These are phyloP conservation scores for Molanna angustata DNA, from an alignment of 2,888 invertebrate genomes.

Conservation along the genomic window DNA sequence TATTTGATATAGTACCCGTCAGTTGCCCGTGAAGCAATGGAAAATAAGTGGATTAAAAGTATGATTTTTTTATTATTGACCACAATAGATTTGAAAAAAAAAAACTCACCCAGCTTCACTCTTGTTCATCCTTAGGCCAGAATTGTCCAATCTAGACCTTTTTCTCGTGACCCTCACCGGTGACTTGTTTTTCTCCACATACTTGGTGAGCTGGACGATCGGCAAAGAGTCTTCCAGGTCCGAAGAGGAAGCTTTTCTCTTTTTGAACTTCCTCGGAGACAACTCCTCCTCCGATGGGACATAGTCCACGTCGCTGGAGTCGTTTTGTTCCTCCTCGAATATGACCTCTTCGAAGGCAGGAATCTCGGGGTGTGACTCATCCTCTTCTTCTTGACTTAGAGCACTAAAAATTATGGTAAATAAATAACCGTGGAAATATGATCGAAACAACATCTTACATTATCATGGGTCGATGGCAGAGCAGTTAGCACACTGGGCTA, in stretches of 20 bases:
- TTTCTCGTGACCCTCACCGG: constrained; percentile 23
- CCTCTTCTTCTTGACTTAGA: constrained; percentile 2
- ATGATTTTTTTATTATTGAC: too few species aligned
- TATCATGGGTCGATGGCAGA: too few species aligned
- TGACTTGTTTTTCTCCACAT: constrained; percentile 2
- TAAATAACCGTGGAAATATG: background rate
- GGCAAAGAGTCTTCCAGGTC: constrained; percentile 17
- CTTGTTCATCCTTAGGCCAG: too few species aligned
- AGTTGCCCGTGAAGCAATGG: too few species aligned
- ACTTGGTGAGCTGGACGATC: constrained; percentile 15
- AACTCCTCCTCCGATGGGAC: constrained; percentile 11
- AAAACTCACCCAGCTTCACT: too few species aligned
- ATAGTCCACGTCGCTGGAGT: constrained; percentile 12
- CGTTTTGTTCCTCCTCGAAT: background rate
- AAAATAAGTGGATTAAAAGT: too few species aligned
- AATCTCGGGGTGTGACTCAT: too few species aligned
- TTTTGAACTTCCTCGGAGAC: constrained; percentile 10
- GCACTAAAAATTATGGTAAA: background rate
- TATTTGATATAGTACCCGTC: too few species aligned
- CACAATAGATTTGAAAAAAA: too few species aligned
- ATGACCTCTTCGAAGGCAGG: background rate
- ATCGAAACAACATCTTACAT: background rate
- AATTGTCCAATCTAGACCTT: constrained; percentile 25
- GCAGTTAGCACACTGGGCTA: too few species aligned
- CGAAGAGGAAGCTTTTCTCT: constrained; percentile 17